A percentile compares a stretch with the other conserved stretches of the same genome.
Evolutionary conservation across 35 echinoderm and acorn worm species (phyloP).

Genomic region (Heliocidaris erythrogramma): DNA sequence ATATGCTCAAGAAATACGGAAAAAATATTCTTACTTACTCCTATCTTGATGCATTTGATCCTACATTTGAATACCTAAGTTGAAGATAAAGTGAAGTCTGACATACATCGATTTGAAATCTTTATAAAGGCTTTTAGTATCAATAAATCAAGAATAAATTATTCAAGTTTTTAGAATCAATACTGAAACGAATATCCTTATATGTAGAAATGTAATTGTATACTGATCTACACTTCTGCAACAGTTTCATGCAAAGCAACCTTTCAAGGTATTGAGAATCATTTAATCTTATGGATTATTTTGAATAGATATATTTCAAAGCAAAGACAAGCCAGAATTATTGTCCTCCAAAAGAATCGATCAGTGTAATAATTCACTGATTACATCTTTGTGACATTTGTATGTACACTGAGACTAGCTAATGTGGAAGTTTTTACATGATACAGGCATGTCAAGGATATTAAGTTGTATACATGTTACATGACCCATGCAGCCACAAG

Average conservation of each 20-base stretch:
- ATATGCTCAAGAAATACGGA: too few relatives aligned
- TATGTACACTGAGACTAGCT: neutral
- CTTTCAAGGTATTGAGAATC: neutral
- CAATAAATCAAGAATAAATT: too few relatives aligned
- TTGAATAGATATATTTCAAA: neutral
- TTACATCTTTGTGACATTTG: neutral
- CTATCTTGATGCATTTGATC: too few relatives aligned
- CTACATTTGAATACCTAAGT: too few relatives aligned
- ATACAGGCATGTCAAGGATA: neutral
- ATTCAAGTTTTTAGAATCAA: too few relatives aligned
- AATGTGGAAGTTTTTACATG: neutral
- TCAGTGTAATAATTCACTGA: neutral
- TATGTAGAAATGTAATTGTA: neutral
- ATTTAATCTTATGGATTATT: neutral
- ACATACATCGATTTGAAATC: too few relatives aligned
- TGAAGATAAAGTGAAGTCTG: too few relatives aligned
- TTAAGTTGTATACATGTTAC: neutral
- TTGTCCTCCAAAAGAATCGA: neutral
- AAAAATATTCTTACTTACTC: too few relatives aligned
- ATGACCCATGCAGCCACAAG: neutral
- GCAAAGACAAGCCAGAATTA: neutral
- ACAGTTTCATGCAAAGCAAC: neutral
- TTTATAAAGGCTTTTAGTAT: too few relatives aligned
- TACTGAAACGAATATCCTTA: too few relatives aligned
- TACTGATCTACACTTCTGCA: neutral